Percentiles rank a stretch among this genome's conserved stretches.
phyloP scores from a whole-genome alignment of 2,113 vertebrate genomes.

The Mola mola region DNA sequence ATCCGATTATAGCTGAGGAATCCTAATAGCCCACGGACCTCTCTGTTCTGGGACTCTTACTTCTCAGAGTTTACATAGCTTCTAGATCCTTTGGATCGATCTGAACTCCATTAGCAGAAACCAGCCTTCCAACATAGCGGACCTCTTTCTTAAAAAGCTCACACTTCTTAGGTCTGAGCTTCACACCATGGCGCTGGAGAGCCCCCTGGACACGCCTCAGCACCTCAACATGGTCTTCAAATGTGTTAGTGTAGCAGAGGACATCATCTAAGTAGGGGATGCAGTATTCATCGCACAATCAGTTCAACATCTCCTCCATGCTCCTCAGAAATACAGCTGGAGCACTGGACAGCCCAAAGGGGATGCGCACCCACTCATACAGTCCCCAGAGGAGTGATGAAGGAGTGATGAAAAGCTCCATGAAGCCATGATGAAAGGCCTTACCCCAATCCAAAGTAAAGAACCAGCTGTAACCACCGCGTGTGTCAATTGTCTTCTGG shows the following conservation, averaged over 20 bases:
- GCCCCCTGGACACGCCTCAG: neutral
- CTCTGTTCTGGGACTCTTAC: neutral
- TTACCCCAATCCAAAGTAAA: no score
- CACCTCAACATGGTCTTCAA: neutral
- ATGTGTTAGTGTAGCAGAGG: neutral
- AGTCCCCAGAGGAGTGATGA: neutral
- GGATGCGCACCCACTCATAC: neutral
- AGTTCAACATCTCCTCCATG: constrained; percentile 23
- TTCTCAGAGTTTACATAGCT: neutral
- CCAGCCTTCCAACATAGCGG: neutral
- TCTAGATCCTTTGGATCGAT: neutral
- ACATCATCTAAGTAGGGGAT: constrained; percentile 14
- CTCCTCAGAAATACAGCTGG: constrained; percentile 5
- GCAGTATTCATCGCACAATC: constrained; percentile 3
- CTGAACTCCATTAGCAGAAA: neutral
- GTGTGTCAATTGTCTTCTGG: neutral
- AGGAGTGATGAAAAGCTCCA: no score
- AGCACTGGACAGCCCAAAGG: neutral
- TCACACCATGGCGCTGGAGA: neutral
- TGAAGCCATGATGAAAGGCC: neutral
- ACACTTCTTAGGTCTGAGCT: constrained; percentile 4
- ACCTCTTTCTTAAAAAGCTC: neutral
- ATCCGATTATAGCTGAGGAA: neutral
- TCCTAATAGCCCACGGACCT: neutral
- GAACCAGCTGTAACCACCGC: neutral